A percentile compares a stretch with the other conserved stretches of the same genome.
phyloP scores from a whole-genome alignment of 2,113 vertebrate genomes.

The Prietella phreatophila region DNA sequence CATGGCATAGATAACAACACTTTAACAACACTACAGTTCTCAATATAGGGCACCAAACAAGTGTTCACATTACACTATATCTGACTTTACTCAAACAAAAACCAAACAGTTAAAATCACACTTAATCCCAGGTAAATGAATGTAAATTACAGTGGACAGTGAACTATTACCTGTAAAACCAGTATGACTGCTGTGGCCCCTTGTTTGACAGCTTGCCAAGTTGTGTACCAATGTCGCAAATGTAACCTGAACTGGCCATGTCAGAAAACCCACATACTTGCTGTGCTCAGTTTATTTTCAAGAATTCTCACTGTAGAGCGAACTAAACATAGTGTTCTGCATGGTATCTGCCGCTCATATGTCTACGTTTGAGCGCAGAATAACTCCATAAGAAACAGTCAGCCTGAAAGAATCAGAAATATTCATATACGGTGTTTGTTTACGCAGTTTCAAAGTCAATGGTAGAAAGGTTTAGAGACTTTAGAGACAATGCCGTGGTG shows the following conservation, averaged over 20 bases:
- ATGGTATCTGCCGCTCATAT: neutral
- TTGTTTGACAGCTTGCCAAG: conserved; percentile 9
- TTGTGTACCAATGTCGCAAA: conserved; percentile 45
- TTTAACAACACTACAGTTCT: neutral
- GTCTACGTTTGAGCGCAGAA: neutral
- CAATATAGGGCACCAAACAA: neutral
- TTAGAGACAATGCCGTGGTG: neutral
- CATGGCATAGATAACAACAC: neutral
- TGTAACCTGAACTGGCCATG: conserved; percentile 49
- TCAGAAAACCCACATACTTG: conserved; percentile 34
- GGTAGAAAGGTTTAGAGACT: neutral
- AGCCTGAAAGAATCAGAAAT: neutral
- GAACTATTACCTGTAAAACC: neutral
- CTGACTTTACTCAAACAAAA: neutral
- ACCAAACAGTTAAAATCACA: neutral
- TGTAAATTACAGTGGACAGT: neutral
- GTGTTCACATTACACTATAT: neutral
- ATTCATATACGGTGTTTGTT: neutral
- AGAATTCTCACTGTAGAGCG: conserved; percentile 32
- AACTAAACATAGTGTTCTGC: conserved; percentile 45
- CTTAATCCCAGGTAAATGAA: neutral
- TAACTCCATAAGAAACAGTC: neutral
- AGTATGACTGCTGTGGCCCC: neutral
- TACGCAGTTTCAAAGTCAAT: neutral
- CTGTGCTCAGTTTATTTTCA: conserved; percentile 37